Evolutionary conservation across 2,888 invertebrate species (phyloP).

Genomic region (Tipula unca): DNA sequence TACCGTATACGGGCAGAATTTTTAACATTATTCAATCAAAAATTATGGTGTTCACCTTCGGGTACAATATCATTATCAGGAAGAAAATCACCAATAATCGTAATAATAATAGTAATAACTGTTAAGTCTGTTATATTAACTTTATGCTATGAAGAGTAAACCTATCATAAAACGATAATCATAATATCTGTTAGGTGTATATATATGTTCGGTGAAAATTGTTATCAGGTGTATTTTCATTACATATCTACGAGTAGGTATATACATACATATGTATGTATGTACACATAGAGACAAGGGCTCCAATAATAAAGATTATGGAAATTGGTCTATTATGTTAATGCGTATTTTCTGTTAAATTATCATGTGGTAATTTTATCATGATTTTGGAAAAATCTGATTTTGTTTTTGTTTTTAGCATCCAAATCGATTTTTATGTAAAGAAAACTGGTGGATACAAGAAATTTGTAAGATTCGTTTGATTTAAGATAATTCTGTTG

Average conservation of each 20-base stretch:
- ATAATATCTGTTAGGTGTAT: not conserved
- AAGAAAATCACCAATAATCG: not conserved
- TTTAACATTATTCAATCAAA: no score
- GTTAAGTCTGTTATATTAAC: not conserved
- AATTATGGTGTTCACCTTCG: not conserved
- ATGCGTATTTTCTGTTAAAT: not conserved
- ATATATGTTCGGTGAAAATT: not conserved
- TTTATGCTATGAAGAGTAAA: not conserved
- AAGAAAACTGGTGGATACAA: not conserved
- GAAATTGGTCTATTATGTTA: not conserved
- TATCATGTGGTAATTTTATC: not conserved
- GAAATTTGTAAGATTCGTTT: not conserved
- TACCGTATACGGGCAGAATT: not conserved
- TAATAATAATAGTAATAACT: not conserved
- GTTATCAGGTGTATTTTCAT: not conserved
- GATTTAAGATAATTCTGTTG: not conserved
- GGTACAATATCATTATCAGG: not conserved
- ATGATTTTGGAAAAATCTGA: not conserved
- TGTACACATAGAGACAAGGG: not conserved
- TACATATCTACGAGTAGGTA: not conserved
- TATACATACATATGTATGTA: no score
- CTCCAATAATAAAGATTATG: not conserved
- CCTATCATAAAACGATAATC: not conserved
- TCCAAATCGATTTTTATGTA: not conserved
- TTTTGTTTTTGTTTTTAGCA: not conserved